Base-by-base conservation (phyloP, 2,888 invertebrate species). In the Agriotes lineatus region DNA sequence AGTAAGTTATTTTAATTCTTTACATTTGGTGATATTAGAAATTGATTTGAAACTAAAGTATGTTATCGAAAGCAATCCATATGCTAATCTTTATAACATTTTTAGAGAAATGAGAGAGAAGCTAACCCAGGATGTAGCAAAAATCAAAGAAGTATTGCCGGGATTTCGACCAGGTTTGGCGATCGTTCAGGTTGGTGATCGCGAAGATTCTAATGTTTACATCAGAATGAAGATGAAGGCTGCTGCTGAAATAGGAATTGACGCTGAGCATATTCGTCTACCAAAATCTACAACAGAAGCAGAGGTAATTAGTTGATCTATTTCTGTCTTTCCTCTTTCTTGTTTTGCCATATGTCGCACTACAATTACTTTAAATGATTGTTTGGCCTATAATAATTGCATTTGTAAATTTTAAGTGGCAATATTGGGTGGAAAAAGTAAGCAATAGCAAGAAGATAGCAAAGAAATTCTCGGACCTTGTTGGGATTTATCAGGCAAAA, bases 151-250 rank as follows among this genome's bases (percentile, higher is more conserved):
- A 60, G 83, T 85, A 71, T 79, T 89, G 64, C 87, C 91, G 1
- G 85, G 87, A 69, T 96, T 93, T 82, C 83, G 84, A 72, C 93
- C 93, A 0, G 92, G 93, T 10, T 86, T 99, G 73, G 95, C 96
- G 18, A 97, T 99, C 80, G 94, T 99, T 45, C 94, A 99, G 89
- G 99, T 99, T 69, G 99, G 99, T 9, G 93, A 92, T 1, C 89
- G 98, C 0, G 96, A 96, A 83, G 99, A 99, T 85, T 99, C 99
- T 45, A 98, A 98, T 86, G 97, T 99, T 3, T 99, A 99, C 86
- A 99, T 99, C 81, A 88, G 96, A 33, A 96, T 95, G 93, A 99
- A 99, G 86, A 89, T 97, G 64, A 95, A 93, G 83, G 94, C 96
- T 0, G 98, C 98, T 0, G 89, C 86, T 59, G 94, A 96, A 77